Conservation (phyloP, 2,888 invertebrate genomes). For the Galeopsomyia nigrocyanea region DNA sequence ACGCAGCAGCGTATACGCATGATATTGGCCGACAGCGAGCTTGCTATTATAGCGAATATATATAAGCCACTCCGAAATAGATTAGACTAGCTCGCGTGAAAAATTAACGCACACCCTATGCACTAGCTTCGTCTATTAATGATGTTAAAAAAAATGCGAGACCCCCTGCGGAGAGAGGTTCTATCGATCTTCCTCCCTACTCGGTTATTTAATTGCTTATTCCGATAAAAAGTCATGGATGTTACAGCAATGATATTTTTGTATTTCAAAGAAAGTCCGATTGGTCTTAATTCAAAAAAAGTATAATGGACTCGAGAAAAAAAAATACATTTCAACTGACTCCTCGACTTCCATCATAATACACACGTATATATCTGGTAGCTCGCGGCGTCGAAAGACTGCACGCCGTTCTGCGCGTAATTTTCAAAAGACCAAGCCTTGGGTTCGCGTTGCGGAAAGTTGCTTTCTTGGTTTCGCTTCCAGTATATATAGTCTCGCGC, state of each 20-base stretch:
- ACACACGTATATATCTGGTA: neutral
- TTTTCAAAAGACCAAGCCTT: conserved; percentile 32
- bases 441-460: conserved; percentile 6
- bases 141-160: neutral
- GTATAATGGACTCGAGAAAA: too few species aligned
- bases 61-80: neutral
- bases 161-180: neutral
- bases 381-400: conserved; percentile 4
- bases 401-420: conserved; percentile 28
- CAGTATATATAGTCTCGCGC: conserved; percentile 47
- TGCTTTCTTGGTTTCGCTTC: conserved; percentile 50
- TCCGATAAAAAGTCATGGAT: too few species aligned
- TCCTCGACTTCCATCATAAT: conserved; percentile 11
- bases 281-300: too few species aligned
- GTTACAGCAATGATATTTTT: too few species aligned
- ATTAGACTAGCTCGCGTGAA: conserved; percentile 4
- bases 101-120: too few species aligned
- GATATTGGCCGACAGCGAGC: neutral
- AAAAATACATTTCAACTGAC: conserved; percentile 17
- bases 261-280: too few species aligned
- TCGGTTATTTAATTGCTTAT: too few species aligned
- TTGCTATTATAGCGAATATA: neutral
- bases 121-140: conserved; percentile 4
- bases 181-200: too few species aligned
- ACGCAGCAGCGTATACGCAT: conserved; percentile 6